Percentiles rank a stretch among this genome's conserved stretches.
Evolutionary conservation across 2,888 invertebrate genomes (phyloP).

Genomic region (Tyria jacobaeae): DNA sequence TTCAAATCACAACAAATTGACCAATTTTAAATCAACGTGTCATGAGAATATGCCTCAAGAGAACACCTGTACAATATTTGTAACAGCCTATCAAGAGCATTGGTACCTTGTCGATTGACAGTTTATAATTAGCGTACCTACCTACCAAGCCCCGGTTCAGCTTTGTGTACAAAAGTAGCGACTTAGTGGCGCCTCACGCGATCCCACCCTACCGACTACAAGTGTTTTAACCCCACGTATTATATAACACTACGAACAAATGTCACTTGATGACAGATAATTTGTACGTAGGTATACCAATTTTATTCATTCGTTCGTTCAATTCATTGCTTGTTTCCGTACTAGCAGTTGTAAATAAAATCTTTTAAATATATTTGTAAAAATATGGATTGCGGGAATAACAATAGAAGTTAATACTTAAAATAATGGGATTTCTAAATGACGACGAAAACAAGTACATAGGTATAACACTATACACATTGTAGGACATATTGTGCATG

Average conservation of each 20-base stretch:
- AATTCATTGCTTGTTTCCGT: constrained; percentile 28
- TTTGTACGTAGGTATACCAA: constrained; percentile 29
- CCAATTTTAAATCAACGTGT: background rate
- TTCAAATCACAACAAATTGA: too few relatives aligned
- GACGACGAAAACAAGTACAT: too few relatives aligned
- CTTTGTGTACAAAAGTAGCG: constrained; percentile 51
- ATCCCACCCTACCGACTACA: constrained; percentile 50
- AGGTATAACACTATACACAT: too few relatives aligned
- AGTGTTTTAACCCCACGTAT: constrained; percentile 52
- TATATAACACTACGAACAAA: constrained; percentile 46
- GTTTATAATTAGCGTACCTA: constrained; percentile 47
- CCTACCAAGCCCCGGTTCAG: constrained; percentile 41
- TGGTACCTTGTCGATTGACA: constrained; percentile 38
- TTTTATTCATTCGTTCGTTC: constrained; percentile 48
- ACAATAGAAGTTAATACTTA: too few relatives aligned
- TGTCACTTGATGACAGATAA: constrained; percentile 47
- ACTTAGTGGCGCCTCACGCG: constrained; percentile 67
- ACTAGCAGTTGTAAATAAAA: too few relatives aligned
- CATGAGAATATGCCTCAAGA: constrained; percentile 11
- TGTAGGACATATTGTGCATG: too few relatives aligned
- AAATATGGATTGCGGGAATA: too few relatives aligned
- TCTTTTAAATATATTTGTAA: too few relatives aligned
- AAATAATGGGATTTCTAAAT: too few relatives aligned
- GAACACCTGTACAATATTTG: constrained; percentile 31
- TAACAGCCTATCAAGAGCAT: constrained; percentile 36